These are phyloP conservation scores for Thoracochromis brauschi DNA, from an alignment of 2,113 vertebrate genomes.

Conservation along the genomic window DNA sequence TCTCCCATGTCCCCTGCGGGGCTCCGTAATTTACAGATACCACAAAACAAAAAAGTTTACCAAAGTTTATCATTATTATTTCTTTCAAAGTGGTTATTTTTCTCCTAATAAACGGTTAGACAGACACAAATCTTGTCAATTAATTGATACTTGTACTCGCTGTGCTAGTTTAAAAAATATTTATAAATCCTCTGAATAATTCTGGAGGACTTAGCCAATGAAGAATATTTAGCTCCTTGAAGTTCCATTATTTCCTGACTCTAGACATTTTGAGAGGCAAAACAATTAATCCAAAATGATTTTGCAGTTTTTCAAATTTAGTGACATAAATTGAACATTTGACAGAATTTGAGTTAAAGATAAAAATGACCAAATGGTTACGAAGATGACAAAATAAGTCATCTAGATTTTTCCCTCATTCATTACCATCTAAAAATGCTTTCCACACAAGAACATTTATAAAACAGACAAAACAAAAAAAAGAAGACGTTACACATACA, in stretches of 20 bases:
- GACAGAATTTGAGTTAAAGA: not conserved
- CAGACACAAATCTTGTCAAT: not conserved
- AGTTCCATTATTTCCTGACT: not conserved
- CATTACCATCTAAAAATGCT: not conserved
- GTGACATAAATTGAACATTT: not conserved
- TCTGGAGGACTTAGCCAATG: not conserved
- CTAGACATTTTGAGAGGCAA: not conserved
- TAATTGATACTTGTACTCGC: not conserved
- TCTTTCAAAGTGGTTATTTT: not conserved
- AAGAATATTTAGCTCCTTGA: not conserved
- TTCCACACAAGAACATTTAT: not conserved
- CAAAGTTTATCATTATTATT: not conserved
- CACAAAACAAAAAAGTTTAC: not conserved
- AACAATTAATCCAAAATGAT: not conserved
- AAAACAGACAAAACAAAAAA: not conserved
- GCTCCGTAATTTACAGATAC: not conserved
- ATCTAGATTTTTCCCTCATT: not conserved
- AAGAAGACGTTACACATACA: not conserved
- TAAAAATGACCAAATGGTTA: not conserved
- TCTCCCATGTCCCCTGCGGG: too few relatives aligned
- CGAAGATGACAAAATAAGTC: not conserved
- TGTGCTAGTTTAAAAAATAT: not conserved
- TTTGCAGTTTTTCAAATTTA: not conserved
- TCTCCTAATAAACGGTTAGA: accelerated
- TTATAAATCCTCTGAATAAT: not conserved